A percentile compares a stretch with the other conserved stretches of the same genome.
phyloP scores from a whole-genome alignment of 2,797 vertebrate genomes.

The Botia almorhae region DNA sequence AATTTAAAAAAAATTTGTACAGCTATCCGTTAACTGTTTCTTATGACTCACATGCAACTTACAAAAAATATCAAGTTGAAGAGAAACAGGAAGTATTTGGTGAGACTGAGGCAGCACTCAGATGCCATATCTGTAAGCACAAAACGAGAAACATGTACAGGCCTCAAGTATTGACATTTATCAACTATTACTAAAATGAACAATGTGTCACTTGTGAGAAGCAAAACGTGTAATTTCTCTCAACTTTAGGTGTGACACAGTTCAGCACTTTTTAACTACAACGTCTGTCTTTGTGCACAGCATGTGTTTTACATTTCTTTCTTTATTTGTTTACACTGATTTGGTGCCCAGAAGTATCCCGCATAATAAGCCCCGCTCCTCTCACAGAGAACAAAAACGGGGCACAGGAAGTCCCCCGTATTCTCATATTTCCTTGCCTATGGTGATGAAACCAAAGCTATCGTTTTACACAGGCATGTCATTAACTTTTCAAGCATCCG shows the following conservation, averaged over 20 bases:
- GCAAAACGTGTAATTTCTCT: not conserved
- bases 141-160: slow-evolving; percentile 10
- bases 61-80: slow-evolving; percentile 69
- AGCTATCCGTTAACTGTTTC: too few relatives aligned
- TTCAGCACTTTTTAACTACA: slow-evolving; percentile 19
- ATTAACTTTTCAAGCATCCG: slow-evolving; percentile 46
- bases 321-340: slow-evolving; percentile 11
- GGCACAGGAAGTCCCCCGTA: slow-evolving; percentile 34
- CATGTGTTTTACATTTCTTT: slow-evolving; percentile 29
- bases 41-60: slow-evolving; percentile 51
- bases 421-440: slow-evolving; percentile 52
- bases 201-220: not conserved
- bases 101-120: slow-evolving; percentile 60
- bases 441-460: slow-evolving; percentile 41
- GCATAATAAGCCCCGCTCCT: slow-evolving; percentile 13
- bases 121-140: slow-evolving; percentile 61
- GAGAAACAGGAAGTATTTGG: slow-evolving; percentile 68
- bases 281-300: not conserved
- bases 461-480: slow-evolving; percentile 45
- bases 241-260: not conserved
- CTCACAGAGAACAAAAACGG: slow-evolving; percentile 37
- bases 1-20: not conserved
- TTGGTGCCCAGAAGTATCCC: not conserved
- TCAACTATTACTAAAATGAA: not conserved
- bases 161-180: not conserved